Conservation (phyloP, 2,888 invertebrate species). For the Halocaridina rubra region DNA sequence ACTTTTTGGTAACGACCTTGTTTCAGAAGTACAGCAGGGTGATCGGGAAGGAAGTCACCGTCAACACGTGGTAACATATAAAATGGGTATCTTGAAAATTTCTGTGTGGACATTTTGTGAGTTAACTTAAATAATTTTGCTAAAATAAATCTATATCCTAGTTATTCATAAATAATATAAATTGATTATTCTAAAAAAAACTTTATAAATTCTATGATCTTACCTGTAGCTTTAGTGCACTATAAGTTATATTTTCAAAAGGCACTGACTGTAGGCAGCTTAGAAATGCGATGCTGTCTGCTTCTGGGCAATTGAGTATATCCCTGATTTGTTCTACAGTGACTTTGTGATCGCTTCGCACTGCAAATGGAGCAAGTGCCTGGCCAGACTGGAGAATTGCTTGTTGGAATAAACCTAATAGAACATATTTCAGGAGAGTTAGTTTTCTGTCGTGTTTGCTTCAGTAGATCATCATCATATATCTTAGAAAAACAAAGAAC, state of each 20-base stretch:
- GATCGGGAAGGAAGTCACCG: not conserved
- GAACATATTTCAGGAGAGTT: too few relatives aligned
- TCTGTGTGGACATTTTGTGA: too few relatives aligned
- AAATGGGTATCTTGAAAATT: too few relatives aligned
- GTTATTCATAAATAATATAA: not conserved
- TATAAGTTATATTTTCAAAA: not conserved
- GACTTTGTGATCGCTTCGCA: not conserved
- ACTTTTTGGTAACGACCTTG: not conserved
- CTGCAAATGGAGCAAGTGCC: conserved; percentile 5
- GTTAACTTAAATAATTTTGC: too few relatives aligned
- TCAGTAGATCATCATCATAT: too few relatives aligned
- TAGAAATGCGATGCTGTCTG: not conserved
- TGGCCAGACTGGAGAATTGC: conserved; percentile 33
- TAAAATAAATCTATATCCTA: too few relatives aligned
- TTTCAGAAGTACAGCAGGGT: not conserved
- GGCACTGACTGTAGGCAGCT: not conserved
- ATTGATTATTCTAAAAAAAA: not conserved
- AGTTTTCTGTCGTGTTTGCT: too few relatives aligned
- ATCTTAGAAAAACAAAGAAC: too few relatives aligned
- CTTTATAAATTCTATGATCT: not conserved
- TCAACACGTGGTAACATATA: not conserved
- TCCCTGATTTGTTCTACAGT: not conserved
- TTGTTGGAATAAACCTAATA: conserved; percentile 5
- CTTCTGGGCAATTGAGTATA: not conserved
- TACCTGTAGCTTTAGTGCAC: not conserved